Percentiles rank a stretch among this genome's conserved stretches.
Conservation (phyloP, 2,797 vertebrate species). For the Enteromius anoplus region DNA sequence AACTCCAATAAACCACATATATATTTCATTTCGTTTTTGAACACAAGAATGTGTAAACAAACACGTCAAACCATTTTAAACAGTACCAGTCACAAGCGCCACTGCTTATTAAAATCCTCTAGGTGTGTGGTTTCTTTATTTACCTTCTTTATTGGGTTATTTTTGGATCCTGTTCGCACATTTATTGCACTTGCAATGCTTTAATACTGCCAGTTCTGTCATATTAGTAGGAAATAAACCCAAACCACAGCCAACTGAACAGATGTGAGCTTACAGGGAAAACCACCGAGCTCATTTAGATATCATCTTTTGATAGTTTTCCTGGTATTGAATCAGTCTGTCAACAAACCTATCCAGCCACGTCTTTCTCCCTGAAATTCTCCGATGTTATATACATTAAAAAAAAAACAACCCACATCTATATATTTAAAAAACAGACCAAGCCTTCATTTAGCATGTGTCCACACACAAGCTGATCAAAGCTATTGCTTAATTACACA, state of each 20-base stretch:
- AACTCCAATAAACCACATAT: too few species aligned
- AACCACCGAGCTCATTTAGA: slow-evolving; percentile 7
- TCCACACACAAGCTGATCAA: background rate
- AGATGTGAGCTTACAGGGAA: slow-evolving; percentile 18
- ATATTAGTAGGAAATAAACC: background rate
- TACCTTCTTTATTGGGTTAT: background rate
- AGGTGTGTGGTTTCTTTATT: background rate
- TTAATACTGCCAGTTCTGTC: background rate
- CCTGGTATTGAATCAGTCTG: background rate
- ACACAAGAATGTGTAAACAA: background rate
- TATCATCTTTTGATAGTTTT: background rate
- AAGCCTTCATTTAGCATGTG: background rate
- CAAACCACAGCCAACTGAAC: slow-evolving; percentile 36
- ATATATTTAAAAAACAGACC: background rate
- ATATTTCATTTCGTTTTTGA: too few species aligned
- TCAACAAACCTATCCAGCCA: background rate
- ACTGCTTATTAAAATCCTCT: background rate
- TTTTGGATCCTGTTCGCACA: background rate
- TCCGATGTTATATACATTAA: background rate
- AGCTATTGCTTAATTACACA: background rate
- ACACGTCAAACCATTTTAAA: background rate
- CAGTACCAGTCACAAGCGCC: background rate
- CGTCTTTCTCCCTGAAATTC: background rate
- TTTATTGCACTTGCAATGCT: background rate
- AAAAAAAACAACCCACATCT: background rate